phyloP scores from a whole-genome alignment of 2,888 invertebrate genomes.

The Hypercompe scribonia region DNA sequence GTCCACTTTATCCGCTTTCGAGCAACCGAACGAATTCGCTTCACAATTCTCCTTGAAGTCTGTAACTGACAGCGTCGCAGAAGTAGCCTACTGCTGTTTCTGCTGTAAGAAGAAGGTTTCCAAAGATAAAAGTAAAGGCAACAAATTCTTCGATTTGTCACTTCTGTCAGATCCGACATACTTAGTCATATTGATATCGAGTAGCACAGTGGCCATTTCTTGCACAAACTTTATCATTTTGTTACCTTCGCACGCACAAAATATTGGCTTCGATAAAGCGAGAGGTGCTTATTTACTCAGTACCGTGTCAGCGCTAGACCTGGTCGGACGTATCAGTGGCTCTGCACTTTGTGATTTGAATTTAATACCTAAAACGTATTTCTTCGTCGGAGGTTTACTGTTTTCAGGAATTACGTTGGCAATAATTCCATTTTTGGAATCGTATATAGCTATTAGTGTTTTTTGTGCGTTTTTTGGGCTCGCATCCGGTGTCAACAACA shows the following conservation, averaged over 20 bases:
- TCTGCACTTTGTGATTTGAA: conserved; percentile 93
- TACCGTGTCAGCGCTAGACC: conserved; percentile 92
- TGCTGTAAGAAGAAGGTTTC: conserved; percentile 66
- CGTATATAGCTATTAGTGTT: conserved; percentile 88
- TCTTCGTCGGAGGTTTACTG: conserved; percentile 92
- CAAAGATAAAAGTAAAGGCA: conserved; percentile 70
- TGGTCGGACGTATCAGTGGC: conserved; percentile 94
- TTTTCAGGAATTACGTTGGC: conserved; percentile 92
- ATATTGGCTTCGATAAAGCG: conserved; percentile 90
- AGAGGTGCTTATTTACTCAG: conserved; percentile 91
- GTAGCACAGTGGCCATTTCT: conserved; percentile 94
- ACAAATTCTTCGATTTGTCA: conserved; percentile 91
- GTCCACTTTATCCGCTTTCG: conserved; percentile 91
- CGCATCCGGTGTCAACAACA: conserved; percentile 94
- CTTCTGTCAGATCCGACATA: conserved; percentile 92
- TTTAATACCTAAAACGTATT: conserved; percentile 92
- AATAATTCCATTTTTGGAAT: conserved; percentile 89
- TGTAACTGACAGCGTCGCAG: conserved; percentile 86
- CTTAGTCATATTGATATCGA: conserved; percentile 92
- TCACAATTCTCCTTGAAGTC: conserved; percentile 92
- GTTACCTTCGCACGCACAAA: conserved; percentile 91
- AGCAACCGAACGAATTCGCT: conserved; percentile 91
- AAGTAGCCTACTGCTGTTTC: conserved; percentile 79
- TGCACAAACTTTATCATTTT: conserved; percentile 96
- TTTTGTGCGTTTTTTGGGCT: conserved; percentile 93